Conservation (phyloP, 1,140 invertebrate genomes). For the Drosophila virilis region DNA sequence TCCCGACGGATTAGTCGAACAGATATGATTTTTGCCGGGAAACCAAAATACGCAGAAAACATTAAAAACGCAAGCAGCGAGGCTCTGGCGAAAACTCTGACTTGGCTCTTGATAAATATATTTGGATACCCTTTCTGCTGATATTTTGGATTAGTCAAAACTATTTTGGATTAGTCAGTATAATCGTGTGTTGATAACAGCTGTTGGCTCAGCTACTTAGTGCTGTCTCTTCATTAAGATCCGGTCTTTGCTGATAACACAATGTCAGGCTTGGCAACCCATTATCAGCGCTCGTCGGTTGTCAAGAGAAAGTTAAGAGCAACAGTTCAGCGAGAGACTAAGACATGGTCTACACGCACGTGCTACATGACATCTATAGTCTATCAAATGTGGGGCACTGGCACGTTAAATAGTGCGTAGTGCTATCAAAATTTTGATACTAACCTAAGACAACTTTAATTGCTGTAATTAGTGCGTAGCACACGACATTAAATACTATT, state of each 20-base stretch:
- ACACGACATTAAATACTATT: slow-evolving; percentile 18
- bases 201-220: slow-evolving; percentile 37
- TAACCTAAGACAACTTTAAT: slow-evolving; percentile 63
- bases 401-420: slow-evolving; percentile 67
- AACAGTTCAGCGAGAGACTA: neutral
- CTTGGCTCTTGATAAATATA: slow-evolving; percentile 45
- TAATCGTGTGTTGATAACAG: slow-evolving; percentile 3
- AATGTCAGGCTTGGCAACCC: slow-evolving; percentile 38
- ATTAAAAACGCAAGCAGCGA: slow-evolving; percentile 52
- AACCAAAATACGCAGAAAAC: slow-evolving; percentile 61
- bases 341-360: slow-evolving; percentile 16
- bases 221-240: slow-evolving; percentile 31
- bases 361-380: slow-evolving; percentile 17
- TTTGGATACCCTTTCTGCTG: slow-evolving; percentile 5
- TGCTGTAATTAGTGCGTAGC: slow-evolving; percentile 43
- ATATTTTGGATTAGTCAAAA: neutral
- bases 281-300: slow-evolving; percentile 41
- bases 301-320: slow-evolving; percentile 37
- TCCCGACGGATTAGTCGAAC: slow-evolving; percentile 43
- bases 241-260: slow-evolving; percentile 53
- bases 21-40: slow-evolving; percentile 44
- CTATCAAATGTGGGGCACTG: slow-evolving; percentile 47
- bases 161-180: slow-evolving; percentile 59
- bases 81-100: too few relatives aligned
- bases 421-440: slow-evolving; percentile 36